Evolutionary conservation across 2,113 vertebrate genomes (phyloP).

Genomic region (Carassius auratus): DNA sequence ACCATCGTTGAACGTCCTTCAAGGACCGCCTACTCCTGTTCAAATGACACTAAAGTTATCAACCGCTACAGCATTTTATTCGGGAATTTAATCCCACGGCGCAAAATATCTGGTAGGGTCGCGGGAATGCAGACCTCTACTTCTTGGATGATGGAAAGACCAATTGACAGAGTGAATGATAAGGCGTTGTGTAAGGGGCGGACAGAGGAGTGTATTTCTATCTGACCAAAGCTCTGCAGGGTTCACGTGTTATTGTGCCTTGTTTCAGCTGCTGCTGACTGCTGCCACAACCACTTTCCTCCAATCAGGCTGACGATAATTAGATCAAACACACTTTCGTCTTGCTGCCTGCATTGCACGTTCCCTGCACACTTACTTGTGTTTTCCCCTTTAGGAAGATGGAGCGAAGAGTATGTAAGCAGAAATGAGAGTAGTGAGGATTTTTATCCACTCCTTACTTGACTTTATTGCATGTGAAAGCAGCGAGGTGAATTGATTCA

Average conservation of each 20-base stretch:
- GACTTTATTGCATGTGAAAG: slow-evolving; percentile 38
- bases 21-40: no score
- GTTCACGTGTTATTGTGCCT: slow-evolving; percentile 54
- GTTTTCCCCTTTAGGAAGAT: slow-evolving; percentile 15
- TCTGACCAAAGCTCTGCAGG: not conserved
- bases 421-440: not conserved
- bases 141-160: not conserved
- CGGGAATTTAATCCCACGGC: no score
- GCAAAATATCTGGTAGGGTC: no score
- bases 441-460: slow-evolving; percentile 33
- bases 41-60: no score
- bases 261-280: slow-evolving; percentile 53
- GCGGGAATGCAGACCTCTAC: no score
- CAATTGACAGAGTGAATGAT: not conserved
- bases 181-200: not conserved
- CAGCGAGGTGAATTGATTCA: slow-evolving; percentile 65
- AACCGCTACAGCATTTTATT: no score
- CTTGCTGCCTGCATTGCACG: slow-evolving; percentile 17
- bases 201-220: not conserved
- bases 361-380: slow-evolving; percentile 33
- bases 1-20: no score
- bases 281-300: slow-evolving; percentile 57
- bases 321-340: slow-evolving; percentile 54
- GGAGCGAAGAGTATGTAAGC: not conserved
- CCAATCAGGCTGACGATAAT: slow-evolving; percentile 55